Conservation (phyloP, 2,888 invertebrate species). For the Anorthoa munda region DNA sequence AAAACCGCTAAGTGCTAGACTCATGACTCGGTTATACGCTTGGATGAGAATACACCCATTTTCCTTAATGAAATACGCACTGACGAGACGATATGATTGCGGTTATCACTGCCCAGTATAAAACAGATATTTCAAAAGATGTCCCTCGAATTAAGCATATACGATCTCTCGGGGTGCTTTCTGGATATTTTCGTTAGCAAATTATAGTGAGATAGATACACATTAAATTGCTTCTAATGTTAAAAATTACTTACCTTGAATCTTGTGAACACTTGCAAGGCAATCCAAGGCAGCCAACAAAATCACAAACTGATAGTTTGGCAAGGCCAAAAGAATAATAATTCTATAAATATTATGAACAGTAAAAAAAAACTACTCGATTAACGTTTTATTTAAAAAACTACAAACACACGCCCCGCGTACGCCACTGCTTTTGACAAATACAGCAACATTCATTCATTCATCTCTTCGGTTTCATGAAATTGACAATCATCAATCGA, state of each 20-base stretch:
- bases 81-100: slow-evolving; percentile 12
- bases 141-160: not conserved
- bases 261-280: slow-evolving; percentile 42
- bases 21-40: slow-evolving; percentile 23
- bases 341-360: slow-evolving; percentile 36
- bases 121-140: slow-evolving; percentile 11
- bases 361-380: slow-evolving; percentile 49
- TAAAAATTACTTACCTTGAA: slow-evolving; percentile 61
- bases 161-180: not conserved
- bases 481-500: slow-evolving; percentile 29
- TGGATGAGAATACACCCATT: slow-evolving; percentile 34
- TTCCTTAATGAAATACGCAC: slow-evolving; percentile 32
- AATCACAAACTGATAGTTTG: slow-evolving; percentile 31
- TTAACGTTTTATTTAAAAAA: slow-evolving; percentile 47
- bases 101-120: slow-evolving; percentile 1
- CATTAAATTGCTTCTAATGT: not conserved
- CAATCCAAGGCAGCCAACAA: slow-evolving; percentile 37
- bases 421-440: slow-evolving; percentile 48
- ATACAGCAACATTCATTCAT: slow-evolving; percentile 47
- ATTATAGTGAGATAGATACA: not conserved
- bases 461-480: slow-evolving; percentile 16
- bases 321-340: slow-evolving; percentile 24
- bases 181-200: slow-evolving; percentile 1
- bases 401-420: slow-evolving; percentile 63
- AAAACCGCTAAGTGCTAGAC: not conserved